These are phyloP conservation scores for Nomada flava DNA, from an alignment of 2,888 invertebrate species.

Conservation along the genomic window DNA sequence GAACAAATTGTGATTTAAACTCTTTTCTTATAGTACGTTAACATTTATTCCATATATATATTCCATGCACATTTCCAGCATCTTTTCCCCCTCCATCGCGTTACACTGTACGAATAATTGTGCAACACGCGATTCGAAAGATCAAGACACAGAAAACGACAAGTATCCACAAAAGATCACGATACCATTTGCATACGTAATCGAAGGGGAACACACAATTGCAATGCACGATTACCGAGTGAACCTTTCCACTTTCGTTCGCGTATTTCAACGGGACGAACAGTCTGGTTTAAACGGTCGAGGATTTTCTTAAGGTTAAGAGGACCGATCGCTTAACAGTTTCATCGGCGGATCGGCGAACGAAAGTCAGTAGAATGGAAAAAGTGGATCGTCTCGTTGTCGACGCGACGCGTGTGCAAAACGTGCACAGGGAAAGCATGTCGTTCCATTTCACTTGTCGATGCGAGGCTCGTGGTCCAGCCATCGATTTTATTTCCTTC, in stretches of 20 bases:
- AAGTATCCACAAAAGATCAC: no score
- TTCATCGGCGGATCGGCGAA: conserved; percentile 29
- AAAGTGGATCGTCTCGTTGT: conserved; percentile 66
- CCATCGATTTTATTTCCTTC: conserved; percentile 38
- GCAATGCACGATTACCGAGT: neutral
- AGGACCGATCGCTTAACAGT: neutral
- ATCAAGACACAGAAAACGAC: no score
- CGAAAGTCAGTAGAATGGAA: conserved; percentile 72
- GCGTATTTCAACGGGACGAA: neutral
- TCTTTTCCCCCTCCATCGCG: no score
- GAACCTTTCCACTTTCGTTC: conserved; percentile 14
- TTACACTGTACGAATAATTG: no score
- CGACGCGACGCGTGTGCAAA: conserved; percentile 45
- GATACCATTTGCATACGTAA: no score
- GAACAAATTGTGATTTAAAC: no score
- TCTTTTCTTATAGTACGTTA: no score
- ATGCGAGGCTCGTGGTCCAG: conserved; percentile 48
- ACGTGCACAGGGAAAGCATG: conserved; percentile 72
- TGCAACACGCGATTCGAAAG: no score
- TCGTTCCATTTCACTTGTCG: conserved; percentile 74
- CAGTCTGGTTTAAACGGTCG: neutral
- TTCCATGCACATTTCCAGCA: no score
- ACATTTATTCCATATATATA: no score
- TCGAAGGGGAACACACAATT: neutral
- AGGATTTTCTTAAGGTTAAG: neutral